Conservation (phyloP, 2,888 invertebrate species). For the Prosopocoilus inquinatus region DNA sequence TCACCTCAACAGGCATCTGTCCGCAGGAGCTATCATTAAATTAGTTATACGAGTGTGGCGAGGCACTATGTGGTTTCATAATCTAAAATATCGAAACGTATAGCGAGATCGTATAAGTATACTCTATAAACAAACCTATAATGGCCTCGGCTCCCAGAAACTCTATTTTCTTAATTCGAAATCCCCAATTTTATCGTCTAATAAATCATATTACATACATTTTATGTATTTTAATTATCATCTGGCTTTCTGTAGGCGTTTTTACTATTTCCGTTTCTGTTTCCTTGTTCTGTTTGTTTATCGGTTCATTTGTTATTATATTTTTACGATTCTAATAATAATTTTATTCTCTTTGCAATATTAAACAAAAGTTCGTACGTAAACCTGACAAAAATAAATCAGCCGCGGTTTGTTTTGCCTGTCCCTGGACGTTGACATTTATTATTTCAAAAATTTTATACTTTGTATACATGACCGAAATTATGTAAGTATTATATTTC, state of each 20-base stretch:
- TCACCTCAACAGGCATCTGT: conserved; percentile 1
- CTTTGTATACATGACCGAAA: no score
- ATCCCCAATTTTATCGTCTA: conserved; percentile 18
- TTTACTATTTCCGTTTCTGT: conserved; percentile 37
- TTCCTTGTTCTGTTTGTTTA: conserved; percentile 23
- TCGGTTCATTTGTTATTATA: conserved; percentile 19
- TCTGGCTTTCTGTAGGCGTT: conserved; percentile 35
- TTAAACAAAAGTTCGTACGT: conserved; percentile 9
- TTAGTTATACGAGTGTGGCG: conserved; percentile 16
- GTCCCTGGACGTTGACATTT: conserved; percentile 15
- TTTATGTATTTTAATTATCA: conserved; percentile 32
- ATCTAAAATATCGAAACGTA: conserved; percentile 13
- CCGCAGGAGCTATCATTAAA: conserved; percentile 16
- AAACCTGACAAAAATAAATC: conserved; percentile 10
- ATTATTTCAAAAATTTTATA: conserved; percentile 8
- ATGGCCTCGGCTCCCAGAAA: neutral
- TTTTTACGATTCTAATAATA: conserved; percentile 19
- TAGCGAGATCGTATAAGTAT: conserved; percentile 8
- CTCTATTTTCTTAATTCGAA: conserved; percentile 18
- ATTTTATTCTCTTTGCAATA: conserved; percentile 13
- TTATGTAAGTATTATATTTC: no score
- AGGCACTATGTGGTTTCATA: conserved; percentile 21
- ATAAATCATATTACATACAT: conserved; percentile 19
- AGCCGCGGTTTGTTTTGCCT: conserved; percentile 13
- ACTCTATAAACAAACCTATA: conserved; percentile 14